Percentiles rank a stretch among this genome's conserved stretches.
phyloP scores from a whole-genome alignment of 35 echinoderm and acorn worm species.

The Acanthaster planci region DNA sequence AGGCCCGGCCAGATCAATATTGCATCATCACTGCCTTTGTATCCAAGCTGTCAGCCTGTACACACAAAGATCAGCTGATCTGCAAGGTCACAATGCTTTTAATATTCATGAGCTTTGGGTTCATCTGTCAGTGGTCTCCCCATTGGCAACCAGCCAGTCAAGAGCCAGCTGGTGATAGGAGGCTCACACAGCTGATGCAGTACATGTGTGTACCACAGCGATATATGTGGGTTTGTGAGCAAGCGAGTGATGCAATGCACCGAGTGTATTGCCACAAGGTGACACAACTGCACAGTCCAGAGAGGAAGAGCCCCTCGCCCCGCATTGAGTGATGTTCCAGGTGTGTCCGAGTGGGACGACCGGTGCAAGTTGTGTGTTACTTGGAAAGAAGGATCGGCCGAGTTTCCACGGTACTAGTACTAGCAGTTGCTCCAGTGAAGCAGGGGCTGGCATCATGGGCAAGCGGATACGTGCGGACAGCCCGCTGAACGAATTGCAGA shows the following conservation, averaged over 20 bases:
- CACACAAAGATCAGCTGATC: slow-evolving; percentile 18
- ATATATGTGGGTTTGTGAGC: not conserved
- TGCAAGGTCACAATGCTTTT: not conserved
- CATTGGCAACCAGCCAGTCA: not conserved
- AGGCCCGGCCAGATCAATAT: not conserved
- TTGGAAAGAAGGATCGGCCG: not conserved
- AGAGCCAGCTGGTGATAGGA: not conserved
- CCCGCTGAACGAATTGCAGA: not conserved
- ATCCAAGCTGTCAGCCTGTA: not conserved
- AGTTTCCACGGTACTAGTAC: not conserved
- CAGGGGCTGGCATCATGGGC: not conserved
- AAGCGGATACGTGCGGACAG: not conserved
- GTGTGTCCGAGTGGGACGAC: not conserved
- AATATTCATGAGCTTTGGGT: not conserved
- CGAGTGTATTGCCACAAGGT: not conserved
- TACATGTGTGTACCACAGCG: not conserved
- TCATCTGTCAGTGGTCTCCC: not conserved
- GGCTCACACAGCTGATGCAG: not conserved
- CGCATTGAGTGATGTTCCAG: not conserved
- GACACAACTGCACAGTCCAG: not conserved
- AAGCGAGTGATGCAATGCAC: not conserved
- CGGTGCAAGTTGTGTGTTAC: not conserved
- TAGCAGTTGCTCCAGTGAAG: not conserved
- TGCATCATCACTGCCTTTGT: slow-evolving; percentile 13
- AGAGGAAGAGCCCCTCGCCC: not conserved